Percentiles rank a stretch among this genome's conserved stretches.
These are phyloP conservation scores for Erpornis zantholeuca DNA, from an alignment of 2,113 vertebrate genomes.

Conservation along the genomic window DNA sequence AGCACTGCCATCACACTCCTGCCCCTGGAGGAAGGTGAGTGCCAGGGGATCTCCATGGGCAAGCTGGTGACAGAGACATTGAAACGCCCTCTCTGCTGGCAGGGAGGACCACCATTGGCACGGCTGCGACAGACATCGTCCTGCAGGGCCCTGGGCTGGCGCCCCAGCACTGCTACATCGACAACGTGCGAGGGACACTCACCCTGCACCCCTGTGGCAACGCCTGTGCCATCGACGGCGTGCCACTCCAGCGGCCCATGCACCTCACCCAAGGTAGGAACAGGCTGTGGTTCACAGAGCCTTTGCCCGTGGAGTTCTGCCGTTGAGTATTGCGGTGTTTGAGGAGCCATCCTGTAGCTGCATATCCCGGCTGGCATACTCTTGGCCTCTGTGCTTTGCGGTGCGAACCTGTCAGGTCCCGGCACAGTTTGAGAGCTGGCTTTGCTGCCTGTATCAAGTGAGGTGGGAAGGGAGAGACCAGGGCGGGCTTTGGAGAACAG, in stretches of 20 bases:
- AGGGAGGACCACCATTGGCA: conserved; percentile 90
- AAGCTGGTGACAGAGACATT: accelerated
- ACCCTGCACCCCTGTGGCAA: conserved; percentile 90
- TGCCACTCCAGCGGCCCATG: conserved; percentile 75
- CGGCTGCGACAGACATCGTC: conserved; percentile 80
- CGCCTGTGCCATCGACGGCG: conserved; percentile 83
- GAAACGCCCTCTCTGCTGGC: neutral
- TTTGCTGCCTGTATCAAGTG: neutral
- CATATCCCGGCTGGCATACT: neutral
- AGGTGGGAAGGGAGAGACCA: neutral
- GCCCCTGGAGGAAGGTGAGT: conserved; percentile 90
- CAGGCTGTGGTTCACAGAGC: accelerated
- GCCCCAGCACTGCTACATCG: conserved; percentile 89
- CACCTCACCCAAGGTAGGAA: conserved; percentile 89
- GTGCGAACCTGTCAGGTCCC: neutral
- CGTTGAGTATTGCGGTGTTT: accelerated
- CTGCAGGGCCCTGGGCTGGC: conserved; percentile 85
- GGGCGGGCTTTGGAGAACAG: neutral
- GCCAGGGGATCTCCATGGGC: accelerated
- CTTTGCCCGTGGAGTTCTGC: neutral
- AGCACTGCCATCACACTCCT: conserved; percentile 93
- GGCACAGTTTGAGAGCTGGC: neutral
- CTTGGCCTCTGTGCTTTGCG: neutral
- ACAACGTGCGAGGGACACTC: conserved; percentile 82
- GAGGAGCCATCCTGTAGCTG: neutral